Percentiles rank a stretch among this genome's conserved stretches.
Evolutionary conservation across 2,113 vertebrate genomes (phyloP).

Genomic region (Falcunculus frontatus): DNA sequence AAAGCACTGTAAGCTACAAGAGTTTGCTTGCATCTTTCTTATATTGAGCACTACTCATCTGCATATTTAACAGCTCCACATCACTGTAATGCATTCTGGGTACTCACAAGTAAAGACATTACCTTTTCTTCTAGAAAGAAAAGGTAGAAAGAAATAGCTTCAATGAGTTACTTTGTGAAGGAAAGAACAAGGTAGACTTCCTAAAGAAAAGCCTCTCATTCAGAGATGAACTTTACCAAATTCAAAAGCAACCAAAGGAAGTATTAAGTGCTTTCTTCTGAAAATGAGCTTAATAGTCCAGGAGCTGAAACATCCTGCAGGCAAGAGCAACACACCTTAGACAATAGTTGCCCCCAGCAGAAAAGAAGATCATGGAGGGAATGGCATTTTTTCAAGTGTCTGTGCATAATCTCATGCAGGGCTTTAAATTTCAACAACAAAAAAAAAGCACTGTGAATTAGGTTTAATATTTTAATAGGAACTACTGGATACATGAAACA

Average conservation of each 20-base stretch:
- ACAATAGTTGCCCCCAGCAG: neutral
- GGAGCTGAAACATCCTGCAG: neutral
- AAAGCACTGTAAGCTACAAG: neutral
- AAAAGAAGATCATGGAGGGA: neutral
- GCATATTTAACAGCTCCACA: neutral
- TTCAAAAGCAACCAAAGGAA: neutral
- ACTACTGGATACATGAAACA: neutral
- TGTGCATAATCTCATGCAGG: neutral
- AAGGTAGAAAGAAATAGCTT: constrained; percentile 8
- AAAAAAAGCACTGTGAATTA: neutral
- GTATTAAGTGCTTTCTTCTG: neutral
- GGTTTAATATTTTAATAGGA: neutral
- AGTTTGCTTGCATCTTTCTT: neutral
- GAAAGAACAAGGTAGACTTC: constrained; percentile 15
- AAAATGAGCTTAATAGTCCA: neutral
- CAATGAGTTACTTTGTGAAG: neutral
- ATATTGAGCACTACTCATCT: neutral
- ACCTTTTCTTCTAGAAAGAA: neutral
- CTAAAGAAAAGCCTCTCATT: constrained; percentile 3
- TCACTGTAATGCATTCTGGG: neutral
- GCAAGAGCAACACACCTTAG: neutral
- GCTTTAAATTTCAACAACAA: neutral
- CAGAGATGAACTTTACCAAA: neutral
- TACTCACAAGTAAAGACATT: neutral
- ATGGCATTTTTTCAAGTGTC: neutral